Evolutionary conservation across 2,797 vertebrate genomes (phyloP).

Genomic region (Trachops cirrhosus): DNA sequence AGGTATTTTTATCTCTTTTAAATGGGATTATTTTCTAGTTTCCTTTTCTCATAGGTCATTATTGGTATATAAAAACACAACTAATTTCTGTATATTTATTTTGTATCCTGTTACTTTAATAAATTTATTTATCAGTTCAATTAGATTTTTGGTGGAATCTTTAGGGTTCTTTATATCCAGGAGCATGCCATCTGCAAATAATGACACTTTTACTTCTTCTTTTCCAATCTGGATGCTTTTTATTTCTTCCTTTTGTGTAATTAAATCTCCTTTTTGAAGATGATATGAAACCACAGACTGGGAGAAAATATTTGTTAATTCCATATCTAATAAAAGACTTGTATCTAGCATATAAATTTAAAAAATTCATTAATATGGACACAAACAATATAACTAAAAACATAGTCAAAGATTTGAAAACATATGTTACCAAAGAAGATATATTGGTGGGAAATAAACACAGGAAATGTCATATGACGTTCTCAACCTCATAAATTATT

Average conservation of each 20-base stretch:
- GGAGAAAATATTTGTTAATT: not conserved
- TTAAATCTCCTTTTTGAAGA: not conserved
- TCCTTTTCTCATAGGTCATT: not conserved
- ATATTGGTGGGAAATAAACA: not conserved
- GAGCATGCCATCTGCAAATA: not conserved
- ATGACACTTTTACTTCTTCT: not conserved
- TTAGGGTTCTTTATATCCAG: not conserved
- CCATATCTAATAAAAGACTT: not conserved
- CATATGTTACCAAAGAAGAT: not conserved
- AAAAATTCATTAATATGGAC: not conserved
- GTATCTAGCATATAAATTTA: not conserved
- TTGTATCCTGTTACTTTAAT: not conserved
- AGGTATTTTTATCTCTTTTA: not conserved
- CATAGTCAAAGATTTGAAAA: not conserved
- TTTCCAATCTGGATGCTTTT: not conserved
- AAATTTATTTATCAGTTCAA: not conserved
- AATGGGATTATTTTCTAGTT: not conserved
- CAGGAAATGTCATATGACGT: not conserved
- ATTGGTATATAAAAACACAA: not conserved
- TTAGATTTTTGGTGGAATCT: not conserved
- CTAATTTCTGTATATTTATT: not conserved
- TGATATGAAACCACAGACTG: not conserved
- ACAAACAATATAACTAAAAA: not conserved
- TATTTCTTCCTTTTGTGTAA: not conserved
- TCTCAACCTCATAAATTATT: not conserved